Evolutionary conservation across 2,113 vertebrate species (phyloP).

Genomic region (Grammomys dolichurus): DNA sequence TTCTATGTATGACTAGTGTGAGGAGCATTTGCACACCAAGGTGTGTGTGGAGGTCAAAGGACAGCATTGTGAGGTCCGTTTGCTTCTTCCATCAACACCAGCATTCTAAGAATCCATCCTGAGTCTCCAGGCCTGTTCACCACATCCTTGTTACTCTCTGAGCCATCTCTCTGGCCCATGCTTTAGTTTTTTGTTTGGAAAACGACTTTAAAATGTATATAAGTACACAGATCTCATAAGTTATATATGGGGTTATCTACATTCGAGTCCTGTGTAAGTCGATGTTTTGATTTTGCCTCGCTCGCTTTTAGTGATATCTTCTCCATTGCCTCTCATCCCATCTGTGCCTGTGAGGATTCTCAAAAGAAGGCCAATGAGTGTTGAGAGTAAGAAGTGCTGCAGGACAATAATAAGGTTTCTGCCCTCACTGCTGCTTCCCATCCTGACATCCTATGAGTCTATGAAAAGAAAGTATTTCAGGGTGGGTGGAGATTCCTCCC

Average conservation of each 20-base stretch:
- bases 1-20: not conserved
- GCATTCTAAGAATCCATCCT: not conserved
- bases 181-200: not conserved
- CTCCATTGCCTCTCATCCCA: not conserved
- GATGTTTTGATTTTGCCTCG: not conserved
- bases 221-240: not conserved
- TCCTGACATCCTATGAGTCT: not conserved
- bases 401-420: not conserved
- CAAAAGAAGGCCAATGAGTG: not conserved
- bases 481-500: not conserved
- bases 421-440: not conserved
- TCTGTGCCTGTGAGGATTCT: not conserved
- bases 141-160: not conserved
- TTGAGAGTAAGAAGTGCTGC: not conserved
- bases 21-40: too few species aligned
- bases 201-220: not conserved
- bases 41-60: not conserved
- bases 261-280: not conserved
- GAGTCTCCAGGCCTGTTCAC: not conserved
- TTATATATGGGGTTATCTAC: too few species aligned
- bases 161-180: too few species aligned
- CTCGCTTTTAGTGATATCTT: constrained; percentile 24
- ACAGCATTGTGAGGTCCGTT: too few species aligned
- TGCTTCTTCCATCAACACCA: not conserved
- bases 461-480: not conserved